These are phyloP conservation scores for Dascillus cervinus DNA, from an alignment of 2,888 invertebrate genomes.

Conservation along the genomic window DNA sequence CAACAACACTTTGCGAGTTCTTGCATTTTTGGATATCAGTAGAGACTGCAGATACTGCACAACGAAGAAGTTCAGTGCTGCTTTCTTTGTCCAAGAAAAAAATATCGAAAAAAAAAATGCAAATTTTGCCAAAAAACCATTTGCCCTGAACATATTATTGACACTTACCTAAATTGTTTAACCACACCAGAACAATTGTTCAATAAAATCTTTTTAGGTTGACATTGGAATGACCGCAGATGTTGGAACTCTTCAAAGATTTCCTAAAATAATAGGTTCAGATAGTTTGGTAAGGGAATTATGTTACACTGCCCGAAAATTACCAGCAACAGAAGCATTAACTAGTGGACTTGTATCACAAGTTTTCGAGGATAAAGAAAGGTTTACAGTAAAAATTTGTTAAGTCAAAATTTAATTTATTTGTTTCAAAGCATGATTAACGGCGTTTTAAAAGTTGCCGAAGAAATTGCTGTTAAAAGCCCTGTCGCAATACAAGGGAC, in stretches of 20 bases:
- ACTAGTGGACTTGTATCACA: constrained; percentile 76
- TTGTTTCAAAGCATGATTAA: constrained; percentile 53
- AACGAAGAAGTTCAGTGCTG: too few species aligned
- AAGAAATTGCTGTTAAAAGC: constrained; percentile 76
- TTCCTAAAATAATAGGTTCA: constrained; percentile 86
- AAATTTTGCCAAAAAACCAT: too few species aligned
- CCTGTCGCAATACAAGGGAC: constrained; percentile 93
- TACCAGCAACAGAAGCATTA: constrained; percentile 73
- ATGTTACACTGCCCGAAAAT: constrained; percentile 76
- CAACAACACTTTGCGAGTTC: too few species aligned
- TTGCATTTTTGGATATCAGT: too few species aligned
- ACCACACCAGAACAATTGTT: not conserved
- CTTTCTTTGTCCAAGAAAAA: too few species aligned
- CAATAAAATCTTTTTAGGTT: constrained; percentile 35
- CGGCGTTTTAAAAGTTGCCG: constrained; percentile 67
- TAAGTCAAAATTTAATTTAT: constrained; percentile 10
- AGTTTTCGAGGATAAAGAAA: constrained; percentile 60
- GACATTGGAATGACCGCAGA: constrained; percentile 89
- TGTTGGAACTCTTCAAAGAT: constrained; percentile 85
- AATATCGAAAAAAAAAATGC: too few species aligned
- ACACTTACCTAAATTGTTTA: not conserved
- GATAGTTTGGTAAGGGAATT: constrained; percentile 82
- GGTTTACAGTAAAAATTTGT: constrained; percentile 38
- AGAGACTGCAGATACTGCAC: too few species aligned
- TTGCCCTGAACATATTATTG: constrained; percentile 3